These are phyloP conservation scores for Callionymus lyra DNA, from an alignment of 2,113 vertebrate genomes.

Conservation along the genomic window DNA sequence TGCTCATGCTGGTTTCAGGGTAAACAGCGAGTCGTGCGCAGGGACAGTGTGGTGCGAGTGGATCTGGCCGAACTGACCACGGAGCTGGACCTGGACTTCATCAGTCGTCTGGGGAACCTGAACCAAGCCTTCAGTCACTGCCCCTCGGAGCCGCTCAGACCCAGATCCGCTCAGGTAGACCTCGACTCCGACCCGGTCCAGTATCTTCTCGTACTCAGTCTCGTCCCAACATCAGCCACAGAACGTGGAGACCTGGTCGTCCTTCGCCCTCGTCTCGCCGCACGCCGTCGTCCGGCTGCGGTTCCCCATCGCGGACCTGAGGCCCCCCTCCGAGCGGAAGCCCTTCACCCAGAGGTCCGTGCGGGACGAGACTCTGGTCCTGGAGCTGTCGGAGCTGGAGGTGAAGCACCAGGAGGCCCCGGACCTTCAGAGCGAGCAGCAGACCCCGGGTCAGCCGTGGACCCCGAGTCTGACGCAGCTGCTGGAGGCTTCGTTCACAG, in stretches of 20 bases:
- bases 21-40: conserved; percentile 58
- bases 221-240: conserved; percentile 28
- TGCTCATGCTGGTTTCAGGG: conserved; percentile 41
- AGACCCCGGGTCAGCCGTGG: conserved; percentile 19
- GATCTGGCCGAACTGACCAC: conserved; percentile 64
- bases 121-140: conserved; percentile 56
- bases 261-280: conserved; percentile 69
- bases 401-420: conserved; percentile 67
- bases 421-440: conserved; percentile 51
- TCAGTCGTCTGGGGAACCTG: conserved; percentile 58
- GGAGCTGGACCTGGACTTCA: conserved; percentile 67
- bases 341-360: conserved; percentile 64
- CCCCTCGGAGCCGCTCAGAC: conserved; percentile 31
- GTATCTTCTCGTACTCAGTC: neutral
- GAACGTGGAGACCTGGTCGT: conserved; percentile 55
- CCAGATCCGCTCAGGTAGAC: conserved; percentile 42
- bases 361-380: conserved; percentile 69
- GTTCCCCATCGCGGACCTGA: conserved; percentile 82
- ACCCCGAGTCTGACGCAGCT: conserved; percentile 53
- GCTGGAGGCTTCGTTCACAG: conserved; percentile 73
- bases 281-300: conserved; percentile 69
- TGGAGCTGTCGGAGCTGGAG: conserved; percentile 73
- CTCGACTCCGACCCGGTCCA: neutral
- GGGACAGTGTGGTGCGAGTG: conserved; percentile 54
- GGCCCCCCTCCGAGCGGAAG: conserved; percentile 61